These are phyloP conservation scores for Diabrotica balteata DNA, from an alignment of 2,888 invertebrate species.

Conservation along the genomic window DNA sequence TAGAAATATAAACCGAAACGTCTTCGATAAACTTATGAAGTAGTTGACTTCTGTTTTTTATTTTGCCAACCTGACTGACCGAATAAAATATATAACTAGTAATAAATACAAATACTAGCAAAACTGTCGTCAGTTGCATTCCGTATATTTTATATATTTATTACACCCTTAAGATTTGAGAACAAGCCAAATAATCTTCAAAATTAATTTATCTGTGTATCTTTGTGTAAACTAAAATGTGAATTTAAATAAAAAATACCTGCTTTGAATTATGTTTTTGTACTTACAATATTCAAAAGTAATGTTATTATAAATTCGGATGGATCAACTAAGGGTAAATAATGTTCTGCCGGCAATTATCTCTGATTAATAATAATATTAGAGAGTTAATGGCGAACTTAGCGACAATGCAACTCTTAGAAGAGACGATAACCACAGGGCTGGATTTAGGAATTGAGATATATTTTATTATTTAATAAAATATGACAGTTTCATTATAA, in stretches of 20 bases:
- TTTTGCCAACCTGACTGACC: too few relatives aligned
- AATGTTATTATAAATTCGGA: slow-evolving; percentile 6
- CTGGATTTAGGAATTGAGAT: not conserved
- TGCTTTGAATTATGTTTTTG: not conserved
- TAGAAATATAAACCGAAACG: too few relatives aligned
- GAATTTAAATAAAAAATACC: slow-evolving; percentile 3
- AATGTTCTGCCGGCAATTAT: slow-evolving; percentile 44
- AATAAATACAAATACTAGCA: too few relatives aligned
- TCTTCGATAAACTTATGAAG: too few relatives aligned
- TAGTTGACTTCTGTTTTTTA: too few relatives aligned
- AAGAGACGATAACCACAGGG: slow-evolving; percentile 19
- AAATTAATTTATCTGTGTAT: too few relatives aligned
- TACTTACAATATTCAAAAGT: not conserved
- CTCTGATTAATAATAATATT: slow-evolving; percentile 51
- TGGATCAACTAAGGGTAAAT: slow-evolving; percentile 13
- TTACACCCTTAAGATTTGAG: too few relatives aligned
- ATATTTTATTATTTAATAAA: not conserved
- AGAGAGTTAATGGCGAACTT: slow-evolving; percentile 54
- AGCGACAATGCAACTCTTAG: slow-evolving; percentile 47
- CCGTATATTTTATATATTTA: too few relatives aligned
- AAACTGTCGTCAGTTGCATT: too few relatives aligned
- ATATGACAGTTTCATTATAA: too few relatives aligned
- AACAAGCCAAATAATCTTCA: too few relatives aligned
- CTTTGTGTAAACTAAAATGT: not conserved
- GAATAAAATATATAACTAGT: too few relatives aligned